Evolutionary conservation across 2,113 vertebrate species (phyloP), one percentile per base, ranked within the genome.

Genomic region (Lepisosteus oculatus): DNA sequence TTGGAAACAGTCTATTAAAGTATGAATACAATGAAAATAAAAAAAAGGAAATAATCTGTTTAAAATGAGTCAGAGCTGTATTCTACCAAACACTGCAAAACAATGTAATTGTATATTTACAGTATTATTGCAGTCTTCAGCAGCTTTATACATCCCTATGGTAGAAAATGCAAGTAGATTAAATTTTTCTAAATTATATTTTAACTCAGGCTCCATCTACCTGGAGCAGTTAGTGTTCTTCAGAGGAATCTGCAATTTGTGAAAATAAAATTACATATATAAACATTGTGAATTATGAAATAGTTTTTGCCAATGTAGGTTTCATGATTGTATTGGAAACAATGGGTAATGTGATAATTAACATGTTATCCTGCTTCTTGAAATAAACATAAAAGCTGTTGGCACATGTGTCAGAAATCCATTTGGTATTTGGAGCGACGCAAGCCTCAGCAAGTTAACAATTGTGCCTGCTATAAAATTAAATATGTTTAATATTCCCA

Each of bases 141-240:
- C 45, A 54, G 17, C 47, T 8, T 51, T 71, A 14, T 75, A 65
- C 65, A 65, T 76, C 17, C 29, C 70, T 62, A 65, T 11, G 15
- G 63, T 75, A 55, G 41, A 55, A 43, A 72, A 66, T 77, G 81
- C 75, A 77, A 51, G 66, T 72, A 59, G 41, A 75, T 67, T 72
- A 74, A 81, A 80, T 81, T 75, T n/a, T 74, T 69, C 55, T 74
- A 73, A 79, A 85, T 83, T 44, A 75, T 85, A 80, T 83, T 84
- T 78, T 83, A 81, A 78, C 77, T 70, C 76, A 62, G 61, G 13
- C 59, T 56, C 61, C 73, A 68, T 15, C 71, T 54, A 71, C 74
- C 72, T 62, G 72, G 74, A 77, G 81, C 77, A 74, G 45, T 78
- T 68, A 72, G 77, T 72, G 76, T 74, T 70, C 66, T 70, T 72